Conservation (phyloP, 2,797 vertebrate species). For the Dryobates pubescens region DNA sequence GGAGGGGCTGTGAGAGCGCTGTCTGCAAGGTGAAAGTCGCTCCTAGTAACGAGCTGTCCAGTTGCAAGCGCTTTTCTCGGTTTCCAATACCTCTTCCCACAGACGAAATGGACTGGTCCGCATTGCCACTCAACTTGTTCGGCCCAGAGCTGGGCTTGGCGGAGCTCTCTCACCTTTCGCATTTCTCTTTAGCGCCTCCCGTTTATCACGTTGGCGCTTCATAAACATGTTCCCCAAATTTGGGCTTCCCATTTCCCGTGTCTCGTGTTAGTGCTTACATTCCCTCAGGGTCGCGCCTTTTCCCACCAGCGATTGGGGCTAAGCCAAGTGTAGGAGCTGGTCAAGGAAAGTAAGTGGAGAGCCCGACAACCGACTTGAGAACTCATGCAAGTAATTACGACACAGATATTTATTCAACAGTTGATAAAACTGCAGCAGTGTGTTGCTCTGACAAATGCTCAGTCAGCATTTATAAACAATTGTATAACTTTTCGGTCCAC, state of each 20-base stretch:
- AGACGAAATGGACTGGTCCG: rapidly evolving
- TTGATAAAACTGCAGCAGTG: neutral
- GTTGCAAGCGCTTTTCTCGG: rapidly evolving
- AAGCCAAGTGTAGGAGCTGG: neutral
- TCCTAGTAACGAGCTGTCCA: rapidly evolving
- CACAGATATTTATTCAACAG: neutral
- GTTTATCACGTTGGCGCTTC: rapidly evolving
- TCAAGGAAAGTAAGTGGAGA: rapidly evolving
- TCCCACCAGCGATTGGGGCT: rapidly evolving
- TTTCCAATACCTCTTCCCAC: rapidly evolving
- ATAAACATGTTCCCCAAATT: neutral
- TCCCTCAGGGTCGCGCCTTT: too few species aligned
- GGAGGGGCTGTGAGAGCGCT: rapidly evolving
- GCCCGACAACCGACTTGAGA: rapidly evolving
- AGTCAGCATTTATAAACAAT: neutral
- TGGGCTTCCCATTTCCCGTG: neutral
- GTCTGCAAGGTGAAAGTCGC: rapidly evolving
- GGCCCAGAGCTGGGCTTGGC: neutral
- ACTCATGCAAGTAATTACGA: neutral
- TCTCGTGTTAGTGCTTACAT: too few species aligned
- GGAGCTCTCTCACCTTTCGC: rapidly evolving
- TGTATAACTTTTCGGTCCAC: neutral
- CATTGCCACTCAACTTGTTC: rapidly evolving
- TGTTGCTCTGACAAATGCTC: neutral
- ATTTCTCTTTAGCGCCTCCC: rapidly evolving